phyloP scores from a whole-genome alignment of 2,113 vertebrate genomes.

The Oncorhynchus kisutch region DNA sequence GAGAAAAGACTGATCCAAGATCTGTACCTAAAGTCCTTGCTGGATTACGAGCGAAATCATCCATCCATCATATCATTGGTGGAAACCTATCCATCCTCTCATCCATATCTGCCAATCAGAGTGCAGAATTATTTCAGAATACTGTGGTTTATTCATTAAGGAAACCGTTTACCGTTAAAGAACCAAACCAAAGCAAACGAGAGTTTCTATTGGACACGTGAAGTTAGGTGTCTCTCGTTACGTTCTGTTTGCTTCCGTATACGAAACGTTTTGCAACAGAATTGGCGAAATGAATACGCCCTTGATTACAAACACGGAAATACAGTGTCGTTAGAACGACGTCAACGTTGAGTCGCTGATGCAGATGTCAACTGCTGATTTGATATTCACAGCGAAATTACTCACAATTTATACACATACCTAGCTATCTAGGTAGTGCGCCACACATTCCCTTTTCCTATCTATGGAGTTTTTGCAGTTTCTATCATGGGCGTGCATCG shows the following conservation, averaged over 20 bases:
- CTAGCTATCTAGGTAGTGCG: too few species aligned
- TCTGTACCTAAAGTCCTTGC: not conserved
- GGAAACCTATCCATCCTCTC: not conserved
- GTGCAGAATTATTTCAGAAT: not conserved
- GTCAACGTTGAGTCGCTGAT: not conserved
- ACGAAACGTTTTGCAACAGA: too few species aligned
- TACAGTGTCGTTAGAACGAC: conserved; percentile 6
- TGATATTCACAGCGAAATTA: not conserved
- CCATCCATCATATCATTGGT: not conserved
- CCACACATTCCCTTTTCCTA: not conserved
- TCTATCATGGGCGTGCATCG: conserved; percentile 82
- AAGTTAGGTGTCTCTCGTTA: too few species aligned
- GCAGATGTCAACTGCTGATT: not conserved
- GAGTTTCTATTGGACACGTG: too few species aligned
- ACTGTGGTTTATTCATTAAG: too few species aligned
- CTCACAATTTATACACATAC: not conserved
- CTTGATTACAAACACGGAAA: conserved; percentile 74
- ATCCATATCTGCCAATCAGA: not conserved
- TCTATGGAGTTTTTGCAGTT: conserved; percentile 76
- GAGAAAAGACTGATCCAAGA: too few species aligned
- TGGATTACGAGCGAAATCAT: not conserved
- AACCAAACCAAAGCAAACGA: too few species aligned
- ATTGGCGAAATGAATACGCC: too few species aligned
- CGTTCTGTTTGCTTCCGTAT: too few species aligned
- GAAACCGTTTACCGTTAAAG: too few species aligned